phyloP scores from a whole-genome alignment of 2,888 invertebrate genomes.

The Boloria euphrosyne region DNA sequence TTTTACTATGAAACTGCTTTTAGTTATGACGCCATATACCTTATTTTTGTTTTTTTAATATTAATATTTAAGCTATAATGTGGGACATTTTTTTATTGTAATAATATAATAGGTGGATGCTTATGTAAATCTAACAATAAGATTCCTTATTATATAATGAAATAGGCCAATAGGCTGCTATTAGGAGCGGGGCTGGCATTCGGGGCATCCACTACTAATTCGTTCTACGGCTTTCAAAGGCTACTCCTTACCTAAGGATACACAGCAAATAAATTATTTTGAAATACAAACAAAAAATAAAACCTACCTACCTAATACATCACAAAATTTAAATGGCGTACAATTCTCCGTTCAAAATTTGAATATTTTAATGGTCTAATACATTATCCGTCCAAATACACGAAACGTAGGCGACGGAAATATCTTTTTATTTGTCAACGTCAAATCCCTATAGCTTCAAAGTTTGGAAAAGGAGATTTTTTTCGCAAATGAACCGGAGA shows the following conservation, averaged over 20 bases:
- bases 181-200: too few species aligned
- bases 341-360: slow-evolving; percentile 34
- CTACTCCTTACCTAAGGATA: background rate
- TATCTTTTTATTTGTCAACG: slow-evolving; percentile 79
- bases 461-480: slow-evolving; percentile 63
- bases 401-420: slow-evolving; percentile 67
- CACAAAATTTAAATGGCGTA: slow-evolving; percentile 5
- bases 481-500: slow-evolving; percentile 77
- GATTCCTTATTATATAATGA: too few species aligned
- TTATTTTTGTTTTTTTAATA: too few species aligned
- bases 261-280: background rate
- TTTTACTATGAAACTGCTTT: too few species aligned
- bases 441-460: slow-evolving; percentile 61
- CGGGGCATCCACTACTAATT: too few species aligned
- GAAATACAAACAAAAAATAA: background rate
- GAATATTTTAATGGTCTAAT: slow-evolving; percentile 53
- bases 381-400: slow-evolving; percentile 74
- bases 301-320: background rate
- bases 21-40: too few species aligned
- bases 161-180: too few species aligned
- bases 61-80: too few species aligned
- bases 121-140: too few species aligned
- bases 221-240: background rate
- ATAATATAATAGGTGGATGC: too few species aligned
- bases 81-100: too few species aligned